Evolutionary conservation across 2,888 invertebrate genomes (phyloP).

Genomic region (Cerceris rybyensis): DNA sequence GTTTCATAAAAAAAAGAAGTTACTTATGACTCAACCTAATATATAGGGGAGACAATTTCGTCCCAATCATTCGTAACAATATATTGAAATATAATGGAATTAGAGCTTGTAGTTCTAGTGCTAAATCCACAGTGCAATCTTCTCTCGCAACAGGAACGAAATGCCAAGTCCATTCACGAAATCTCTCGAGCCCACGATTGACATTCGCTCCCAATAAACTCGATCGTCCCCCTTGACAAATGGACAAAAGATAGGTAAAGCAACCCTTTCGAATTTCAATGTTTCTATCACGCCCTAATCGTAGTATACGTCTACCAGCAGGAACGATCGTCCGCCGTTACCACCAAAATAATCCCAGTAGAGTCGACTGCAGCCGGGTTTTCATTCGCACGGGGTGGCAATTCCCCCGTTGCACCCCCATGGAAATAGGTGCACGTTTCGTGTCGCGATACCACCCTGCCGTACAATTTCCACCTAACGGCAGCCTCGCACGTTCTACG

Average conservation of each 20-base stretch:
- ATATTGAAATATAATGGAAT: too few species aligned
- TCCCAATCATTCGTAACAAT: too few species aligned
- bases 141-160: neutral
- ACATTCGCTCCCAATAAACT: neutral
- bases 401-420: conserved; percentile 2
- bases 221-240: conserved; percentile 39
- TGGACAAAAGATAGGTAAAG: conserved; percentile 6
- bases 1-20: too few species aligned
- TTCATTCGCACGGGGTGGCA: conserved; percentile 28
- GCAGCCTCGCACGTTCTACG: conserved; percentile 29
- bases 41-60: too few species aligned
- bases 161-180: neutral
- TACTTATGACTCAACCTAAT: too few species aligned
- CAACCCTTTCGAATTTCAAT: conserved; percentile 35
- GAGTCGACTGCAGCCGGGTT: conserved; percentile 24
- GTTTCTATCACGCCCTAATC: conserved; percentile 52
- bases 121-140: too few species aligned
- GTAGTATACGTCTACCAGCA: conserved; percentile 30
- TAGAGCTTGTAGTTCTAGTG: too few species aligned
- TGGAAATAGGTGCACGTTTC: neutral
- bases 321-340: conserved; percentile 24
- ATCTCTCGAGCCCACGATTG: neutral
- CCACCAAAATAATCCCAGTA: conserved; percentile 42
- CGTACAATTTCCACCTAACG: conserved; percentile 34
- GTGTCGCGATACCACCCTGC: neutral